Evolutionary conservation across 2,888 invertebrate species (phyloP).

Genomic region (Erebia epiphron): DNA sequence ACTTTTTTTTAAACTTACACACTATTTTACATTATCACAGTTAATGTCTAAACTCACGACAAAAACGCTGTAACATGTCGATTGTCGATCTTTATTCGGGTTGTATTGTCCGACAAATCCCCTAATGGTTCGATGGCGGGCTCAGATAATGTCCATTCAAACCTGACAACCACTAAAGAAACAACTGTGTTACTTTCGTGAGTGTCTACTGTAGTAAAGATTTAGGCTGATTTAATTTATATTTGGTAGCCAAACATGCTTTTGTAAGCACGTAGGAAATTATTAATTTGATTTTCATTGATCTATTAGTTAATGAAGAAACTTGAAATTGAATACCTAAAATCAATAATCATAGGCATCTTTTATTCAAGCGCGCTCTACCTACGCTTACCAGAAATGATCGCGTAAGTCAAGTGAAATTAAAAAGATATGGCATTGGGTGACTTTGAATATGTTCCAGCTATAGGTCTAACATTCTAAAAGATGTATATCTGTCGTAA

Average conservation of each 20-base stretch:
- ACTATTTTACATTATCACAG: no score
- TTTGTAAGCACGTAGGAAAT: background rate
- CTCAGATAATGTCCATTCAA: slow-evolving; percentile 20
- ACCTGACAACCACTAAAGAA: slow-evolving; percentile 22
- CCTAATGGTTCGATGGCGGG: slow-evolving; percentile 19
- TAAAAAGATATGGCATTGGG: no score
- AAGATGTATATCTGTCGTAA: no score
- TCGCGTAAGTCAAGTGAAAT: no score
- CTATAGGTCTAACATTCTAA: no score
- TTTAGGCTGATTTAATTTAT: background rate
- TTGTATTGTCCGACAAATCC: slow-evolving; percentile 23
- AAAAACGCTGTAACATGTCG: slow-evolving; percentile 15
- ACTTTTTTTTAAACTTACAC: no score
- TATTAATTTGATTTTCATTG: background rate
- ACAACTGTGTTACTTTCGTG: slow-evolving; percentile 18
- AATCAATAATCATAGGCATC: no score
- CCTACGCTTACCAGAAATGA: no score
- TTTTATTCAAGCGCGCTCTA: no score
- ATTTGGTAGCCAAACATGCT: background rate
- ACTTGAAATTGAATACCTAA: background rate
- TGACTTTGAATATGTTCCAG: no score
- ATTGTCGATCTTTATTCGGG: background rate
- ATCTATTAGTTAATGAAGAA: background rate
- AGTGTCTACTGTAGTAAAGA: background rate
- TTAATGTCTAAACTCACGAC: slow-evolving; percentile 1